Evolutionary conservation across 2,888 invertebrate genomes (phyloP).

Genomic region (Synergus laeviventris): DNA sequence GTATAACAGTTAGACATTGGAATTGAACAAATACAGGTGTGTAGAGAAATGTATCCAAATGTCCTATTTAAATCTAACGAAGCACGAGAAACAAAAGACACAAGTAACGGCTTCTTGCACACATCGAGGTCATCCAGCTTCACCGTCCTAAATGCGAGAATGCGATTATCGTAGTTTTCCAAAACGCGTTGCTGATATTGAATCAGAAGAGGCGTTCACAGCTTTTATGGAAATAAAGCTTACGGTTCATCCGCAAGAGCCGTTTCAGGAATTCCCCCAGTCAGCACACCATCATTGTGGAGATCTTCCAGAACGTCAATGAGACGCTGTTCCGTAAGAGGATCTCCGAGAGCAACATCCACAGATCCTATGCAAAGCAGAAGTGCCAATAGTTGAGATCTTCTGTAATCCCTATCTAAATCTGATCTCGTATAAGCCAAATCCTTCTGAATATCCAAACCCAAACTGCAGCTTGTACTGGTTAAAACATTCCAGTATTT

Average conservation of each 20-base stretch:
- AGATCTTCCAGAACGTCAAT: constrained; percentile 86
- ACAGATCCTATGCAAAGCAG: constrained; percentile 88
- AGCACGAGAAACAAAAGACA: constrained; percentile 19
- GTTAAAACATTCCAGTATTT: constrained; percentile 83
- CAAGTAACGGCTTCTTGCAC: constrained; percentile 31
- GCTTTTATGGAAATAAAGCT: neutral
- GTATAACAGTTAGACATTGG: constrained; percentile 15
- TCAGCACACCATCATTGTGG: constrained; percentile 83
- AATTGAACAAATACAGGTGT: neutral
- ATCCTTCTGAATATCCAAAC: constrained; percentile 79
- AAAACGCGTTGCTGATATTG: constrained; percentile 7
- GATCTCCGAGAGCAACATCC: constrained; percentile 87
- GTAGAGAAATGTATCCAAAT: neutral
- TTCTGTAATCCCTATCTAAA: constrained; percentile 79
- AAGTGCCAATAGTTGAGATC: constrained; percentile 85
- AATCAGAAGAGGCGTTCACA: constrained; percentile 11
- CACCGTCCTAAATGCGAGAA: neutral
- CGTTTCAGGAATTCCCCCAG: constrained; percentile 71
- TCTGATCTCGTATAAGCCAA: constrained; percentile 78
- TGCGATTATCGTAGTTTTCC: constrained; percentile 16
- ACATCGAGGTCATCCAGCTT: constrained; percentile 22
- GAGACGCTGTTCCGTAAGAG: constrained; percentile 85
- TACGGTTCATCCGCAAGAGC: constrained; percentile 46
- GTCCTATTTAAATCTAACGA: neutral
- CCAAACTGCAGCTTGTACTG: constrained; percentile 79